Evolutionary conservation across 2,888 invertebrate genomes (phyloP), one percentile per base, ranked within the genome.

Genomic region (Pimpla rufipes): DNA sequence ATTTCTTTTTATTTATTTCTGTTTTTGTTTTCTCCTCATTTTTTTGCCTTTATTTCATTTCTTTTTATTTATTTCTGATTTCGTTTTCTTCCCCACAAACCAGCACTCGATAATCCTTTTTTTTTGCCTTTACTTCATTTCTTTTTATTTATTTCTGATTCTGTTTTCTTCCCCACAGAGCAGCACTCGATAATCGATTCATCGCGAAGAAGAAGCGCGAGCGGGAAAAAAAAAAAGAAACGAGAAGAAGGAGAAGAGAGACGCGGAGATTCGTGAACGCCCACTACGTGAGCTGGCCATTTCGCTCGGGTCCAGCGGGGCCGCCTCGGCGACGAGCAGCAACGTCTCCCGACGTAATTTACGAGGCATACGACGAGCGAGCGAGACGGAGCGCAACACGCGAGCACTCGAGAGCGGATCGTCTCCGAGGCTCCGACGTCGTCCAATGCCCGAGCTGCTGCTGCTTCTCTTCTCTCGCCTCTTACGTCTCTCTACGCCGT

Each of bases 181-280:
- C 29, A 35, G n/a, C 57, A 68, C 55, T 79, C 82, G 75, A 83
- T 83, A 83, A 83, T 83, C 79, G 82, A 83, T 83, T 83, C 74
- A 75, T 79, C 67, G 68, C 21, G 73, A 73, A 62, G 57, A 73
- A 62, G 57, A 70, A n/a, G 55, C 35, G 52, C 62, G 52, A n/a
- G n/a, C n/a, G n/a, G n/a, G n/a, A n/a, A n/a, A n/a, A n/a, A n/a
- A n/a, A n/a, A n/a, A n/a, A n/a, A n/a, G n/a, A n/a, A n/a, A n/a
- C 37, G 42, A 13, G 29, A 21, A 29, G 37, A 45, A 52, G 52
- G 8, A 21, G 16, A 35, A 21, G 37, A 55, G 23, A 59, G 52
- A n/a, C n/a, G n/a, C n/a, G 29, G 45, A 55, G 23, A 23, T 81
- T 81, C 71, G 76, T 76, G 37, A 81, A 76, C 81, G 81, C 81